Evolutionary conservation across 2,888 invertebrate species (phyloP).

Genomic region (Bombylius major): DNA sequence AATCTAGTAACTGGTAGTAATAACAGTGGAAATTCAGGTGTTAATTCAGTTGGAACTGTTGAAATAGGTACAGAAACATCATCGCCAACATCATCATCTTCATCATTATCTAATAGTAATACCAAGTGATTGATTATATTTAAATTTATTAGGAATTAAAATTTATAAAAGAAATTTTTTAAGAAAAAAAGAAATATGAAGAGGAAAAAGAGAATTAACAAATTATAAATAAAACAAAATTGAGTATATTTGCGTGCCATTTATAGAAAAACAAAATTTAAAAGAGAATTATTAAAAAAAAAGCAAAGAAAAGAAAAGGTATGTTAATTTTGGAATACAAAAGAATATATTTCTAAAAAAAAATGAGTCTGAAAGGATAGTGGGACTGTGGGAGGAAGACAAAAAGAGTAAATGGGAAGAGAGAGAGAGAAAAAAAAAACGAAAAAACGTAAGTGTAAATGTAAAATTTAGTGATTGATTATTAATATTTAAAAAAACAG

Average conservation of each 20-base stretch:
- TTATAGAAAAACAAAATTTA: not conserved
- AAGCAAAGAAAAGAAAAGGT: not conserved
- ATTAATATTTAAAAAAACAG: no score
- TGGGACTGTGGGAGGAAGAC: no score
- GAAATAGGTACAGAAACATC: conserved; percentile 17
- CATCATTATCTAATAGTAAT: conserved; percentile 19
- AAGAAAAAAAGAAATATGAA: conserved; percentile 1
- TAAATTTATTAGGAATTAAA: conserved; percentile 13
- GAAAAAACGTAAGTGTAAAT: no score
- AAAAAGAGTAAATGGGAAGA: no score
- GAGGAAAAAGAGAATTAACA: not conserved
- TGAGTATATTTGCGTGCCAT: conserved; percentile 1
- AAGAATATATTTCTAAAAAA: no score
- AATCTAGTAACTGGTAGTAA: not conserved
- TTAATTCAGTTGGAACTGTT: conserved; percentile 7
- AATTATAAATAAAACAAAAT: not conserved
- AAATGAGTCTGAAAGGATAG: no score
- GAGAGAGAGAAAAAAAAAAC: no score
- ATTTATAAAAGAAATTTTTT: not conserved
- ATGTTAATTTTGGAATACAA: no score
- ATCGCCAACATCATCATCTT: conserved; percentile 18
- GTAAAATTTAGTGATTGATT: no score
- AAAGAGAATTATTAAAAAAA: not conserved
- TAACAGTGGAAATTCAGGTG: not conserved
- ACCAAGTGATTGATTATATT: conserved; percentile 19